Evolutionary conservation across 2,888 invertebrate species (phyloP).

Genomic region (Rhagonycha fulva): DNA sequence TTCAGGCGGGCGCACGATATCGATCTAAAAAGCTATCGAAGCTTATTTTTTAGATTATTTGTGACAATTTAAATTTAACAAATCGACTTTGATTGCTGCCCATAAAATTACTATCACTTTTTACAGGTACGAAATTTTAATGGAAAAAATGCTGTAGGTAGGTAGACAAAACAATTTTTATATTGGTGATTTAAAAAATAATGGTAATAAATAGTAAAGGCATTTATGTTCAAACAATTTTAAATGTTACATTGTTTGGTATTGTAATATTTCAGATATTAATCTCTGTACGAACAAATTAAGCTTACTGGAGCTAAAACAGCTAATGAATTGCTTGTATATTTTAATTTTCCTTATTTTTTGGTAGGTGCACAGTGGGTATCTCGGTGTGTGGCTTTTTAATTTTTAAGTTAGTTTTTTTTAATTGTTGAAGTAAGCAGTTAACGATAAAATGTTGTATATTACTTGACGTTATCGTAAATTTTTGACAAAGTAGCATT

Average conservation of each 20-base stretch:
- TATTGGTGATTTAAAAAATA: background rate
- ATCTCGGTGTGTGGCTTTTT: background rate
- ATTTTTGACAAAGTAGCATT: background rate
- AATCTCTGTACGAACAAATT: background rate
- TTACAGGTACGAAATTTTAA: background rate
- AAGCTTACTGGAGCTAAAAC: background rate
- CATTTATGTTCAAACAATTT: background rate
- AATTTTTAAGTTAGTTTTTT: background rate
- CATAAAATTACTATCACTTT: background rate
- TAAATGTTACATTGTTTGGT: background rate
- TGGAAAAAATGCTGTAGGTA: background rate
- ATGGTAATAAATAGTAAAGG: background rate
- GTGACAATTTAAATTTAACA: constrained; percentile 3
- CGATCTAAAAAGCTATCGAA: background rate
- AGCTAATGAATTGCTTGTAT: background rate
- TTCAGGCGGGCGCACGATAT: background rate
- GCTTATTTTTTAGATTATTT: background rate
- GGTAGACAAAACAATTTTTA: background rate
- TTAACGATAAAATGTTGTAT: background rate
- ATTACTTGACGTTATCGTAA: background rate
- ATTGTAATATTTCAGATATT: background rate
- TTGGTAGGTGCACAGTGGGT: background rate
- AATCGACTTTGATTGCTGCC: background rate
- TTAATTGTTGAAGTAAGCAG: background rate
- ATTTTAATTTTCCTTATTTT: background rate